phyloP scores from a whole-genome alignment of 2,113 vertebrate species.

The Neopipo cinnamomea region DNA sequence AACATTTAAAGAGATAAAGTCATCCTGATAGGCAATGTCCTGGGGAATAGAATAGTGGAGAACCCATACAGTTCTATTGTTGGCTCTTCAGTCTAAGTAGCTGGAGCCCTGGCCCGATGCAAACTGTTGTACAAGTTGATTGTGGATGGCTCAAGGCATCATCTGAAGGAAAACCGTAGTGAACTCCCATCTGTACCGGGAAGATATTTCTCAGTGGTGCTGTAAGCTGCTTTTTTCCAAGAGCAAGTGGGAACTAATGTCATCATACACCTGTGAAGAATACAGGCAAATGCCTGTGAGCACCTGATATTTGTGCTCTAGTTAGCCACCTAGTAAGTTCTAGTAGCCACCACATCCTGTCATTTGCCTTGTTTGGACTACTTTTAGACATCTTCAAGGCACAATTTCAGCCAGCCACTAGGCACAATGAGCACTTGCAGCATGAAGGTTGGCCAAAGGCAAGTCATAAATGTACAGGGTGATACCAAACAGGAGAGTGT shows the following conservation, averaged over 20 bases:
- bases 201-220: neutral
- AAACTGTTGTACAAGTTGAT: neutral
- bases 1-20: conserved; percentile 14
- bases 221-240: neutral
- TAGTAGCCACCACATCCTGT: neutral
- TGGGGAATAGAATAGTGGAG: neutral
- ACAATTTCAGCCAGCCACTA: neutral
- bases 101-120: neutral
- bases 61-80: neutral
- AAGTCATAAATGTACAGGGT: neutral
- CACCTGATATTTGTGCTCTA: neutral
- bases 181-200: neutral
- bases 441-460: neutral
- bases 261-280: neutral
- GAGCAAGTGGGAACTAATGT: neutral
- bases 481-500: neutral
- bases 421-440: neutral
- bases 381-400: neutral
- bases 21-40: neutral
- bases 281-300: neutral
- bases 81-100: neutral
- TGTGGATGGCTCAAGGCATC: neutral
- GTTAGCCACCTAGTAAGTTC: neutral
- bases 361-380: neutral
- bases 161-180: neutral